Percentiles rank a stretch among this genome's conserved stretches.
phyloP scores from a whole-genome alignment of 2,888 invertebrate genomes.

The Colletes collaris region DNA sequence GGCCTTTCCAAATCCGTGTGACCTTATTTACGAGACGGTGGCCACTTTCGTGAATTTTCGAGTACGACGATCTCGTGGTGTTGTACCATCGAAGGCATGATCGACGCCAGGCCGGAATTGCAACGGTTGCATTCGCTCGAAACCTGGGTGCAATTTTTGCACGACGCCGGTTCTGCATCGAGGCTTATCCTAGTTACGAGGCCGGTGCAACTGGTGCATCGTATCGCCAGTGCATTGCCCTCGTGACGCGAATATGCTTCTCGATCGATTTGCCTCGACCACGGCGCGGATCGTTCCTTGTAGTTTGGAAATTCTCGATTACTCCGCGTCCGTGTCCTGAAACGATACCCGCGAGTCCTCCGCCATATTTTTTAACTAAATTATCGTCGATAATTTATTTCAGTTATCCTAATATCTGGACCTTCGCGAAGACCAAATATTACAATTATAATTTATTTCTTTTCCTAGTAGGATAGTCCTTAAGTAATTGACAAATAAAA shows the following conservation, averaged over 20 bases:
- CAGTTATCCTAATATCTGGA: no score
- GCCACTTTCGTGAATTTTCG: no score
- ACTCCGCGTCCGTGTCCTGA: slow-evolving; percentile 10
- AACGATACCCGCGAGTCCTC: slow-evolving; percentile 10
- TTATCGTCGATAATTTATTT: no score
- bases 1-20: no score
- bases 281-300: slow-evolving; percentile 54
- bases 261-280: slow-evolving; percentile 68
- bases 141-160: slow-evolving; percentile 27
- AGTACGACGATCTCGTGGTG: no score
- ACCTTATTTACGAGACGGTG: no score
- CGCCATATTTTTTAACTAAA: not conserved
- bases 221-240: slow-evolving; percentile 69
- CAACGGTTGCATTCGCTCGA: not conserved
- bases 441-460: no score
- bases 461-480: no score
- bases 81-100: no score
- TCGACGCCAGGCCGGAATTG: no score
- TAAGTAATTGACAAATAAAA: no score
- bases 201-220: slow-evolving; percentile 68
- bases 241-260: slow-evolving; percentile 66
- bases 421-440: no score
- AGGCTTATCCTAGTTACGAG: slow-evolving; percentile 57
- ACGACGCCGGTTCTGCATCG: slow-evolving; percentile 32
- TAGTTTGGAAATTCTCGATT: slow-evolving; percentile 43